Evolutionary conservation across 2,888 invertebrate species (phyloP).

Genomic region (Ceriagrion tenellum): DNA sequence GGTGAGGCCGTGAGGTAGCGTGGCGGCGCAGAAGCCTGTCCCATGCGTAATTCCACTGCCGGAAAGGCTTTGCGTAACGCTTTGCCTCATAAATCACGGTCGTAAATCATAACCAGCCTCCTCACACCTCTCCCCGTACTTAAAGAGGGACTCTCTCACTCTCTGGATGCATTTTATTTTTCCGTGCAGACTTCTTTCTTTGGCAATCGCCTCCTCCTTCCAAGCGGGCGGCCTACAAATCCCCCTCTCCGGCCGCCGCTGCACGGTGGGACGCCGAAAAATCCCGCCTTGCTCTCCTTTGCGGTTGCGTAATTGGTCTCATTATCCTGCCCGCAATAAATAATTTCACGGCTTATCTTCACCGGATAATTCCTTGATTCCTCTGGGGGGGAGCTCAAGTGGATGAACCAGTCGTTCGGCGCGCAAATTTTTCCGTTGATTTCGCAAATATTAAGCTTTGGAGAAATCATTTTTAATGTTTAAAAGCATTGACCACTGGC

Average conservation of each 20-base stretch:
- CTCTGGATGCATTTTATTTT: constrained; percentile 6
- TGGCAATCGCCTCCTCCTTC: neutral
- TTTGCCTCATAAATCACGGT: constrained; percentile 63
- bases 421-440: too few species aligned
- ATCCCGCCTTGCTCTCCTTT: neutral
- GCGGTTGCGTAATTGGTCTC: neutral
- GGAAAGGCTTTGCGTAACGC: constrained; percentile 63
- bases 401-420: too few species aligned
- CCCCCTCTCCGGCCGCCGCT: neutral
- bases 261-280: neutral
- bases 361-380: neutral
- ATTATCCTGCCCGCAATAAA: neutral
- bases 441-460: too few species aligned
- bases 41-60: constrained; percentile 62
- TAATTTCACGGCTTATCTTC: neutral
- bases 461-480: too few species aligned
- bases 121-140: constrained; percentile 3
- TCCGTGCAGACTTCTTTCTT: neutral
- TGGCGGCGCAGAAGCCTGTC: constrained; percentile 1
- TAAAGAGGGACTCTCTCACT: neutral
- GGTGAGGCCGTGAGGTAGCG: neutral
- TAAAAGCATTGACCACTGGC: too few species aligned
- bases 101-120: constrained; percentile 53
- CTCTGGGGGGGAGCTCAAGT: too few species aligned
- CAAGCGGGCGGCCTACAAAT: neutral